A percentile compares a stretch with the other conserved stretches of the same genome.
phyloP scores from a whole-genome alignment of 2,888 invertebrate species.

The Leptopilina syphax region DNA sequence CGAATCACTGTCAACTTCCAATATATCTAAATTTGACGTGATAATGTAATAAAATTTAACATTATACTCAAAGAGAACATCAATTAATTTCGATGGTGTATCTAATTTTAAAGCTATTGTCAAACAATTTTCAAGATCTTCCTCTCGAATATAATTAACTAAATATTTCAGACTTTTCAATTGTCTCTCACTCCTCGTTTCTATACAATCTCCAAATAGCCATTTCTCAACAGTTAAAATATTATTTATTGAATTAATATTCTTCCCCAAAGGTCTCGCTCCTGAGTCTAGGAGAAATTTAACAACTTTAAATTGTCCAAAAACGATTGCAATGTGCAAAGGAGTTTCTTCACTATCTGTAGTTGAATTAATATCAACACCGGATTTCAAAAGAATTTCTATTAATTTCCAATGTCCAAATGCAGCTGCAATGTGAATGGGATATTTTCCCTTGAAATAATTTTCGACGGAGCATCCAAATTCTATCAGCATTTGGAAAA shows the following conservation, averaged over 20 bases:
- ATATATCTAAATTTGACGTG: too few species aligned
- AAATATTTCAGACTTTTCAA: neutral
- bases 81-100: too few species aligned
- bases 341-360: neutral
- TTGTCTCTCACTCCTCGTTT: neutral
- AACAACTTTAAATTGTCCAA: neutral
- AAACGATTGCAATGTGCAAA: constrained; percentile 6
- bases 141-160: neutral
- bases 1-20: too few species aligned
- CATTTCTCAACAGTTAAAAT: neutral
- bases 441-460: neutral
- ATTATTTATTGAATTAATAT: neutral
- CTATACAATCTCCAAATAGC: neutral
- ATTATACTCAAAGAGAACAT: too few species aligned
- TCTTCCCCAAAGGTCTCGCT: neutral
- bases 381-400: neutral
- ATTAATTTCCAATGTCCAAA: neutral
- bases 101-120: too few species aligned
- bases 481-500: neutral
- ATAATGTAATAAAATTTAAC: too few species aligned
- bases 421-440: constrained; percentile 5
- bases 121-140: too few species aligned
- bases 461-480: neutral
- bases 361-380: neutral
- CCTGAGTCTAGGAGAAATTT: constrained; percentile 2